Evolutionary conservation across 2,797 vertebrate genomes (phyloP), one percentile per base, ranked within the genome.

Genomic region (Myoxocephalus aenaeus): DNA sequence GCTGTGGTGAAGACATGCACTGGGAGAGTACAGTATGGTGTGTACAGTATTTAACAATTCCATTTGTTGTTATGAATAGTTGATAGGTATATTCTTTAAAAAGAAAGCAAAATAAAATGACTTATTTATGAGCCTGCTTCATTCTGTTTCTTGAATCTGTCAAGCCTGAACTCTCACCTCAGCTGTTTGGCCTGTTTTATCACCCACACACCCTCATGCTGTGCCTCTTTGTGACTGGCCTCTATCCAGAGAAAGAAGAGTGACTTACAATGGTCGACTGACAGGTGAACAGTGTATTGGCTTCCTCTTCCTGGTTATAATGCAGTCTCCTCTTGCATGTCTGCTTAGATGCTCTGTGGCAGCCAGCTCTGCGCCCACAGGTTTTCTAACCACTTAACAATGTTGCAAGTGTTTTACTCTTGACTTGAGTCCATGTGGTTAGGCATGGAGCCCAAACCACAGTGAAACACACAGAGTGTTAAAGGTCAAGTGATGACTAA

Each of bases 1-100:
- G 90, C 92, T 95, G 95, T 96, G 94, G 94, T 96, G 95, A 95
- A 96, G 95, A 95, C 94, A 96, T 97, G 98, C 97, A 98, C 97
- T 98, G 97, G 96, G 88, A 91, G 95, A 96, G 96, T 95, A 94
- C 94, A 95, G 95, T 96, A 96, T 94, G 92, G 91, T 93, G 73
- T 98, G 96, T 98, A 97, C 97, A 98, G 98, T 98, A 97, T 98
- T 98, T 96, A 96, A 96, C 96, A 85, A 96, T 95, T 94, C 95
- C 92, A 93, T 92, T 94, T 95, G 95, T 94, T 95, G 93, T 96
- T 95, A 96, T 96, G 95, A 96, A 93, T 90, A 95, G 93, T 92
- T 95, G 92, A 96, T 95, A 93, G 95, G 94, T 96, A 91, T 93
- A 94, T 89, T 92, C 90, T 94, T 85, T 94, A 89, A 95, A 96